A percentile compares a stretch with the other conserved stretches of the same genome.
Evolutionary conservation across 2,797 vertebrate species (phyloP).

Genomic region (Mionectes olivaceus): DNA sequence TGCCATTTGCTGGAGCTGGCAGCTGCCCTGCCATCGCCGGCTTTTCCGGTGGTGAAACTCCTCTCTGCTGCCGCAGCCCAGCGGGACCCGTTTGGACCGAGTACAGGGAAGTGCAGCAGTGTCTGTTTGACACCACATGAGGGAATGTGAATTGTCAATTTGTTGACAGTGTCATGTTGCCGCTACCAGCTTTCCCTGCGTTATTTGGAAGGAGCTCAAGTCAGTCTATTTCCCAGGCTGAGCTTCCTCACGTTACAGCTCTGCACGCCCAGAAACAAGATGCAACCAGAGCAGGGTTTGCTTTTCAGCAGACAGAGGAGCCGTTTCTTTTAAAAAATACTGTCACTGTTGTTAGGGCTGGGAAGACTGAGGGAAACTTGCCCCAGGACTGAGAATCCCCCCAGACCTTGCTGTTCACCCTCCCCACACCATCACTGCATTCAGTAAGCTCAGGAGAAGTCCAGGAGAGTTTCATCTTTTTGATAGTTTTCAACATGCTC

Average conservation of each 20-base stretch:
- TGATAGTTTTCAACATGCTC: background rate
- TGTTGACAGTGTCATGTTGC: constrained; percentile 71
- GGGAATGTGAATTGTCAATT: constrained; percentile 68
- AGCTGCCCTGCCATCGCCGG: background rate
- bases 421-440: background rate
- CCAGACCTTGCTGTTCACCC: background rate
- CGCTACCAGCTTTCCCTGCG: constrained; percentile 33
- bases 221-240: constrained; percentile 26
- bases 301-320: background rate
- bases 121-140: constrained; percentile 52
- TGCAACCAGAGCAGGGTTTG: background rate
- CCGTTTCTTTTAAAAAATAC: background rate
- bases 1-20: background rate
- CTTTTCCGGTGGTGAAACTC: background rate
- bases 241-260: constrained; percentile 45
- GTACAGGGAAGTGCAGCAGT: background rate
- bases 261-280: background rate
- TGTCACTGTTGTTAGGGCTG: background rate
- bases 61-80: background rate
- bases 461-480: background rate
- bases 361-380: background rate
- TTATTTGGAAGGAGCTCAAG: constrained; percentile 60
- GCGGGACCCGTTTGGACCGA: constrained; percentile 30
- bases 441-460: background rate
- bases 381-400: background rate